Conservation (phyloP, 2,113 vertebrate species). For the Pipa parva region DNA sequence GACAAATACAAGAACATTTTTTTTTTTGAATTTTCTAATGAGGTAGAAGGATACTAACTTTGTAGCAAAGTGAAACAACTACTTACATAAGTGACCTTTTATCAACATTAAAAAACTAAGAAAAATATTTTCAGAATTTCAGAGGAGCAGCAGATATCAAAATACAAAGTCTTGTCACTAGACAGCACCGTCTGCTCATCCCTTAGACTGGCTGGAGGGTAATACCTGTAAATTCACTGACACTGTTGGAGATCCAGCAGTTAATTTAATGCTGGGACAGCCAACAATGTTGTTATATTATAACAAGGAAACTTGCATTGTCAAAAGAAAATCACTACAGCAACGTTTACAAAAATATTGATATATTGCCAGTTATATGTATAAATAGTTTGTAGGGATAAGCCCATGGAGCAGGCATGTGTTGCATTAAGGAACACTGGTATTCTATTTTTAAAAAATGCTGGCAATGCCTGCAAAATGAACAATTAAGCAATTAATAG, state of each 20-base stretch:
- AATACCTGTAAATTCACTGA: not conserved
- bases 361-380: too few species aligned
- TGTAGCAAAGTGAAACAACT: conserved; percentile 6
- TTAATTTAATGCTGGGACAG: not conserved
- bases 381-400: too few species aligned
- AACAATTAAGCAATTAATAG: too few species aligned
- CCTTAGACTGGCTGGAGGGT: too few species aligned
- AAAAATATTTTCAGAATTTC: not conserved
- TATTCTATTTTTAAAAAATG: too few species aligned
- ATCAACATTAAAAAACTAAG: not conserved
- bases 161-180: conserved; percentile 4
- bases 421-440: too few species aligned
- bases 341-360: too few species aligned
- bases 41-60: conserved; percentile 41
- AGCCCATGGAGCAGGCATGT: too few species aligned
- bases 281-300: not conserved
- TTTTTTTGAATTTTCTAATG: conserved; percentile 26
- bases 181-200: not conserved
- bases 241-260: not conserved
- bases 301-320: not conserved
- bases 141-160: conserved; percentile 38
- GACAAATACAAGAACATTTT: conserved; percentile 35
- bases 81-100: not conserved
- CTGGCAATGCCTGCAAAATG: not conserved
- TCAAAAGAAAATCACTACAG: too few species aligned